Evolutionary conservation across 2,888 invertebrate species (phyloP).

Genomic region (Prosopocoilus inquinatus): DNA sequence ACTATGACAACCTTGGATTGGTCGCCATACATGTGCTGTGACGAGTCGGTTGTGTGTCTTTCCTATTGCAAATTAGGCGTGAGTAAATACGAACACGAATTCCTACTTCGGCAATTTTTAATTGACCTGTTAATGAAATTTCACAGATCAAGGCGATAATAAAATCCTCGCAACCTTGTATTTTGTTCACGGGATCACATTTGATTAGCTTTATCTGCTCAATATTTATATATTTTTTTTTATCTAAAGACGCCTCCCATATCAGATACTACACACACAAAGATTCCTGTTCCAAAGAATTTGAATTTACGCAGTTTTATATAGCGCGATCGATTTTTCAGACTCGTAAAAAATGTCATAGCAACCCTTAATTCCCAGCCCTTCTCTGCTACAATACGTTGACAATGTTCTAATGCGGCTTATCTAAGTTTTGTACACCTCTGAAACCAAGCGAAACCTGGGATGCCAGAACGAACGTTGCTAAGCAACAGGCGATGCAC

Average conservation of each 20-base stretch:
- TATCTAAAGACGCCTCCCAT: background rate
- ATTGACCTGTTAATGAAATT: background rate
- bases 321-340: too few relatives aligned
- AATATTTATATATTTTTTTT: background rate
- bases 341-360: too few relatives aligned
- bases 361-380: too few relatives aligned
- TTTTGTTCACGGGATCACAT: slow-evolving; percentile 11
- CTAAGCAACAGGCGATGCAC: slow-evolving; percentile 32
- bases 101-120: background rate
- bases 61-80: background rate
- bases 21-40: slow-evolving; percentile 25
- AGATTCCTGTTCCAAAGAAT: too few relatives aligned
- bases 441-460: too few relatives aligned
- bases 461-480: slow-evolving; percentile 23
- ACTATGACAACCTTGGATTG: slow-evolving; percentile 40
- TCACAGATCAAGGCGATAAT: background rate
- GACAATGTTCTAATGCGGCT: too few relatives aligned
- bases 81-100: background rate
- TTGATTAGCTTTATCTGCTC: background rate
- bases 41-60: slow-evolving; percentile 6
- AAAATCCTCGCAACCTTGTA: slow-evolving; percentile 12
- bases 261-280: background rate
- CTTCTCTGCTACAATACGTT: too few relatives aligned
- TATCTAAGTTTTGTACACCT: too few relatives aligned
- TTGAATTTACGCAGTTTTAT: too few relatives aligned